A percentile compares a stretch with the other conserved stretches of the same genome.
Evolutionary conservation across 2,888 invertebrate species (phyloP).

Genomic region (Oscheius sp.): DNA sequence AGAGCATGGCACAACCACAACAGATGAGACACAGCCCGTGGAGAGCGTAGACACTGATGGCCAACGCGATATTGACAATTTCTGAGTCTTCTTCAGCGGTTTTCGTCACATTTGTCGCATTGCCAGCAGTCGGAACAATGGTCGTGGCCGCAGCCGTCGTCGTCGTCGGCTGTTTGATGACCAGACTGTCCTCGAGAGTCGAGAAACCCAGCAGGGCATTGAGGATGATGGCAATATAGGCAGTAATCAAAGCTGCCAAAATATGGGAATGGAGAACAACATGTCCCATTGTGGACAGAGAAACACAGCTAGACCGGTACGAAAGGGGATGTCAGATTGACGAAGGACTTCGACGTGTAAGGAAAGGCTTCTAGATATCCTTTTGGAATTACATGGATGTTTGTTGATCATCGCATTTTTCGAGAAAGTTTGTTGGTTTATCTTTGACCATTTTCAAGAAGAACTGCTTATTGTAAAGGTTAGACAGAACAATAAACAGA

Average conservation of each 20-base stretch:
- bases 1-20: background rate
- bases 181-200: slow-evolving; percentile 1
- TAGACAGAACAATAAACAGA: background rate
- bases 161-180: background rate
- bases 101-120: background rate
- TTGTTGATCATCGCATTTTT: too few relatives aligned
- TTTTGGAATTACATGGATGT: too few relatives aligned
- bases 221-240: background rate
- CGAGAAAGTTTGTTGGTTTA: too few relatives aligned
- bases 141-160: background rate
- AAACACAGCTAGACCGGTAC: too few relatives aligned
- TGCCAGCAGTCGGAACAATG: background rate
- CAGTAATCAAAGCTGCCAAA: background rate
- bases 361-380: too few relatives aligned
- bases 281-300: background rate
- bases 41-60: background rate
- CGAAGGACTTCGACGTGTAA: too few relatives aligned
- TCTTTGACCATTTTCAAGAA: too few relatives aligned
- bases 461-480: too few relatives aligned
- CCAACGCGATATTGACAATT: background rate
- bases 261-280: slow-evolving; percentile 15
- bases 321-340: too few relatives aligned
- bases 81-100: background rate
- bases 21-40: background rate
- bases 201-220: slow-evolving; percentile 7